phyloP scores from a whole-genome alignment of 2,113 vertebrate species.

The Chlorocebus sabaeus region DNA sequence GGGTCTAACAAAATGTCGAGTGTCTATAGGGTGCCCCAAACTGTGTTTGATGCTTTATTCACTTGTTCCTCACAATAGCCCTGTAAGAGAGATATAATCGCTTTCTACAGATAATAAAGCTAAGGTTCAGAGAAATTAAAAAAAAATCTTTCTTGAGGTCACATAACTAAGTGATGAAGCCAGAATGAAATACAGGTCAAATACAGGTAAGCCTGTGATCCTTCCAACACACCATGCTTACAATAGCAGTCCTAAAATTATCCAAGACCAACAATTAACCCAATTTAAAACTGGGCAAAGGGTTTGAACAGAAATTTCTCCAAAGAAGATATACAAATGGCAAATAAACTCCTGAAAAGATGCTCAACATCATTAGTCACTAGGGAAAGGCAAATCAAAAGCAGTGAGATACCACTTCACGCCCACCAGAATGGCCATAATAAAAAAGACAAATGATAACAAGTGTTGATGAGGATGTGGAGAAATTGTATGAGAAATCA shows the following conservation, averaged over 20 bases:
- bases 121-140: background rate
- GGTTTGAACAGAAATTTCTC: background rate
- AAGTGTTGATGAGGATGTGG: background rate
- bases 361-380: background rate
- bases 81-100: background rate
- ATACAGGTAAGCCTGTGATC: background rate
- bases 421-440: background rate
- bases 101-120: background rate
- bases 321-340: background rate
- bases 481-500: background rate
- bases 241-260: background rate
- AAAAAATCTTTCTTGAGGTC: background rate
- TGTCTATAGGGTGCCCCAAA: background rate
- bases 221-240: background rate
- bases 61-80: background rate
- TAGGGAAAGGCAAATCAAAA: background rate
- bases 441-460: background rate
- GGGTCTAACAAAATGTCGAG: background rate
- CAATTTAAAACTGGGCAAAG: background rate
- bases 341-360: background rate
- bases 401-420: background rate
- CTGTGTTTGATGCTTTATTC: background rate
- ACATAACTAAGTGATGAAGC: background rate
- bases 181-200: background rate
- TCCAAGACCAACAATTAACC: background rate